Evolutionary conservation across 2,113 vertebrate species (phyloP).

Genomic region (Orycteropus afer): DNA sequence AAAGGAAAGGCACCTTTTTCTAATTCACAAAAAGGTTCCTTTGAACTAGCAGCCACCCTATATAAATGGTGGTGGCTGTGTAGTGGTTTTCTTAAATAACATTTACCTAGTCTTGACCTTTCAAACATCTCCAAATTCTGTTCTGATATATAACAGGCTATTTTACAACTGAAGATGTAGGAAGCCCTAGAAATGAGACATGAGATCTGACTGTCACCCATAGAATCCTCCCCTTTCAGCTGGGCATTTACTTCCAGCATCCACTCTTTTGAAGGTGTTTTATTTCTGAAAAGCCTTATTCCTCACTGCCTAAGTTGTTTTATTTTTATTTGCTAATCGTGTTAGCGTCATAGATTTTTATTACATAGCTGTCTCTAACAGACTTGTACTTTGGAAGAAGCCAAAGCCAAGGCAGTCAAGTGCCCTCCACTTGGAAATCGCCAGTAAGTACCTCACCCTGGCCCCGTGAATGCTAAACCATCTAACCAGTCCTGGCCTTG

Average conservation of each 20-base stretch:
- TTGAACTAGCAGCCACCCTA: neutral
- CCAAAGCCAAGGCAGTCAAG: neutral
- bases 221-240: neutral
- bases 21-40: neutral
- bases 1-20: neutral
- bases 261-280: neutral
- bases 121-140: neutral
- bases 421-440: neutral
- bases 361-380: neutral
- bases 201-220: neutral
- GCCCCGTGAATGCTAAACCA: neutral
- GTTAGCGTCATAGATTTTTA: neutral
- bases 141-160: neutral
- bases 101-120: neutral
- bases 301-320: neutral
- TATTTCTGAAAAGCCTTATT: neutral
- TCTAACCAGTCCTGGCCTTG: neutral
- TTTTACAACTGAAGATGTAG: neutral
- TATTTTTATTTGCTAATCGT: neutral
- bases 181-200: neutral
- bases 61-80: neutral
- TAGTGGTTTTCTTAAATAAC: neutral
- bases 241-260: neutral
- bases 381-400: constrained; percentile 18
- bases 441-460: rapidly evolving